Evolutionary conservation across 2,113 vertebrate species (phyloP), one percentile per base, ranked within the genome.

Genomic region (Sakesphorus luctuosus): DNA sequence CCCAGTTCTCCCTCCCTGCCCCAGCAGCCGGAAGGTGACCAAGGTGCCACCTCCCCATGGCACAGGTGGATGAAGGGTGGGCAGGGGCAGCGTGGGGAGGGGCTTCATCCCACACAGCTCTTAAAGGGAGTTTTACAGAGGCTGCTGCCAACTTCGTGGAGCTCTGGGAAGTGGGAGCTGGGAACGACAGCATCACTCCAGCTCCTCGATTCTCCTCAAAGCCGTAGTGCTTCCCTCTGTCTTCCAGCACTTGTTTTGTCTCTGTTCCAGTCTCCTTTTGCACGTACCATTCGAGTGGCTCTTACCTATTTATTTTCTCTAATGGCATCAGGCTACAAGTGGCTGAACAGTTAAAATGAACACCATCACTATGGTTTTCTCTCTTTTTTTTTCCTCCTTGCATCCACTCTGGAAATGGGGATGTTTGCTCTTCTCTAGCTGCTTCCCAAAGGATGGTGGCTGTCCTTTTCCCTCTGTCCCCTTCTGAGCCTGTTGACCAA

Each of bases 241-340:
- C 87, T 83, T 25, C 58, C 91, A 67, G 86, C 85, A 6, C 90
- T 80, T 46, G 92, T 74, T 93, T 93, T 95, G 76, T 92, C 79
- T 90, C 94, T 24, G 56, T 94, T 90, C 84, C 84, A 19, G 0
- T 71, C 94, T 94, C 91, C 88, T 90, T 72, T 35, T 2, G 43
- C 86, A 74, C 53, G 33, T 26, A 80, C 49, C 62, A 4, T 80
- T 95, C 66, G n/a, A 97, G 96, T 96, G 95, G 87, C 96, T 96
- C 92, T 97, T 94, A 85, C 75, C 92, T 78, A 29, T 85, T 96
- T 72, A 84, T 96, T 96, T 90, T 81, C 90, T 96, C 83, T 89
- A 75, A 96, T 89, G 88, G 90, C 90, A 94, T 87, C 94, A 75
- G 85, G 18, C 91, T 92, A 75, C 93, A 96, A 96, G 96, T 96